These are phyloP conservation scores for Acanthacorydalis orientalis DNA, from an alignment of 2,888 invertebrate genomes.

Conservation along the genomic window DNA sequence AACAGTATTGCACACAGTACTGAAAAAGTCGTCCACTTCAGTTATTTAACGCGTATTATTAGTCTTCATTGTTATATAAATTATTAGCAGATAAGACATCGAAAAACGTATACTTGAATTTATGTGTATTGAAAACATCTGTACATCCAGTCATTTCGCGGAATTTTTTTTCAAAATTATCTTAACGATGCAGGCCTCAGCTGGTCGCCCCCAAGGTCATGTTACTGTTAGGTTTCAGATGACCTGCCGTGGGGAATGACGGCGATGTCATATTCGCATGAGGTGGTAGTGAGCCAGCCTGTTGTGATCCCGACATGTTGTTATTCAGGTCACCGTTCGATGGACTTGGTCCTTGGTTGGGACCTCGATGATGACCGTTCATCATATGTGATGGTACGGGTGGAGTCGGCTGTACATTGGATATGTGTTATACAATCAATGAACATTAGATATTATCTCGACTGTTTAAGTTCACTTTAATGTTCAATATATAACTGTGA, in stretches of 20 bases:
- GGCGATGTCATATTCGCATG: constrained; percentile 25
- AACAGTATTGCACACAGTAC: too few species aligned
- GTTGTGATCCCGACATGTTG: constrained; percentile 39
- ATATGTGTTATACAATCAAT: not conserved
- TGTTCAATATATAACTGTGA: too few species aligned
- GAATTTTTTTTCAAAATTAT: not conserved
- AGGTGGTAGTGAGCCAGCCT: constrained; percentile 14
- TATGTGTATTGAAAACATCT: too few species aligned
- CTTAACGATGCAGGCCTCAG: constrained; percentile 34
- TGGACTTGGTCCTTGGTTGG: constrained; percentile 16
- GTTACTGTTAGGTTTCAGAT: constrained; percentile 22
- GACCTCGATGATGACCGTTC: constrained; percentile 30
- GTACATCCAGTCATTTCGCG: too few species aligned
- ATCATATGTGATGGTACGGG: constrained; percentile 27
- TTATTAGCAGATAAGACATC: too few species aligned
- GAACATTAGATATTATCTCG: too few species aligned
- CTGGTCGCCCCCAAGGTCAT: constrained; percentile 44
- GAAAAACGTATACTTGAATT: too few species aligned
- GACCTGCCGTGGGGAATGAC: constrained; percentile 34
- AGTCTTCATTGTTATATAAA: too few species aligned
- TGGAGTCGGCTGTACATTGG: not conserved
- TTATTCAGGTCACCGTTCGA: constrained; percentile 48
- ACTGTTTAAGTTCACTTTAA: too few species aligned
- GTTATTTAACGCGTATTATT: too few species aligned
- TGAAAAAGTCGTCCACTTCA: too few species aligned